These are phyloP conservation scores for Echinometra lucunter DNA, from an alignment of 53 echinoderm and acorn worm species.

Conservation along the genomic window DNA sequence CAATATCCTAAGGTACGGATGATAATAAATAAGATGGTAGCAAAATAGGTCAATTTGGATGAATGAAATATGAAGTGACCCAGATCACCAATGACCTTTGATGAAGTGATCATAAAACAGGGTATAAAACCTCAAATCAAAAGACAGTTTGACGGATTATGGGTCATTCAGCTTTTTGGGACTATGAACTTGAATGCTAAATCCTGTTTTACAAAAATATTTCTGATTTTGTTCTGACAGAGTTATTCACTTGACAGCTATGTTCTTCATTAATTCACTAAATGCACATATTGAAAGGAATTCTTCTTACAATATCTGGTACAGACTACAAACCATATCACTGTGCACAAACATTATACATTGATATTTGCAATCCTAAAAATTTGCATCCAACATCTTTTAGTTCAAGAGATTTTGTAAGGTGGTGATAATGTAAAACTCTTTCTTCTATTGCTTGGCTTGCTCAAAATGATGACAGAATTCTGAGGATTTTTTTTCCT, in stretches of 20 bases:
- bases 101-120: background rate
- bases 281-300: background rate
- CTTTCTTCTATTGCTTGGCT: background rate
- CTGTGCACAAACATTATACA: background rate
- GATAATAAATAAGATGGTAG: background rate
- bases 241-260: background rate
- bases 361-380: background rate
- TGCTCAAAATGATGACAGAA: background rate
- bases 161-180: background rate
- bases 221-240: background rate
- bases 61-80: background rate
- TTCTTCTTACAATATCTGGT: background rate
- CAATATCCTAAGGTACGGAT: background rate
- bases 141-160: background rate
- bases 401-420: background rate
- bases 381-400: background rate
- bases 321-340: background rate
- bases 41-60: background rate
- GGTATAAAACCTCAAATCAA: constrained; percentile 4
- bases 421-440: background rate
- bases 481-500: background rate
- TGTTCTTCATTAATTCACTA: background rate
- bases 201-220: background rate
- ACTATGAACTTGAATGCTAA: background rate
- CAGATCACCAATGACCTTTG: background rate